A percentile compares a stretch with the other conserved stretches of the same genome.
These are phyloP conservation scores for Drosophila pseudotalamancana DNA, from an alignment of 2,888 invertebrate species.

Conservation along the genomic window DNA sequence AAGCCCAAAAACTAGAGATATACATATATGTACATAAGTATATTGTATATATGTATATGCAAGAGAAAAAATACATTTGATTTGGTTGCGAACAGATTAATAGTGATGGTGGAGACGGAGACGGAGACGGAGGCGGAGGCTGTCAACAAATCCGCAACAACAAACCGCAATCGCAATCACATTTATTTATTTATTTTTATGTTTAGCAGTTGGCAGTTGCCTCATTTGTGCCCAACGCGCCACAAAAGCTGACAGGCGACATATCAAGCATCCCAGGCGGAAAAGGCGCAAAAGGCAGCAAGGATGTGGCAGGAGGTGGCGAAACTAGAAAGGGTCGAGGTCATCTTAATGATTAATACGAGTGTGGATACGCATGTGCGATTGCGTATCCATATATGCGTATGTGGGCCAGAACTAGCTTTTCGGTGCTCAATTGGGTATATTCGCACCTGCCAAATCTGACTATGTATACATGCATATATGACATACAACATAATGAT, in stretches of 20 bases:
- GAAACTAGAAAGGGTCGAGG: conserved; percentile 71
- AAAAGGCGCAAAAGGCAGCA: neutral
- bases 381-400: conserved; percentile 5
- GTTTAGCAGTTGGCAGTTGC: conserved; percentile 71
- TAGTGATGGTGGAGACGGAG: conserved; percentile 25
- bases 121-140: neutral
- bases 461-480: conserved; percentile 1
- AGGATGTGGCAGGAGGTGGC: neutral
- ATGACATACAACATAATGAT: conserved; percentile 50
- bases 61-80: conserved; percentile 37
- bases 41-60: conserved; percentile 10
- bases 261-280: conserved; percentile 37
- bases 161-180: conserved; percentile 72
- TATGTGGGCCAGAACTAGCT: conserved; percentile 20
- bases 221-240: conserved; percentile 66
- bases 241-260: conserved; percentile 65
- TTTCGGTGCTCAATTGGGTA: conserved; percentile 25
- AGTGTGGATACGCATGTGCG: conserved; percentile 42
- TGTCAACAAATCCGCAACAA: conserved; percentile 38
- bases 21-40: conserved; percentile 2
- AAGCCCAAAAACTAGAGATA: conserved; percentile 31
- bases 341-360: conserved; percentile 75
- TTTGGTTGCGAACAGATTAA: conserved; percentile 61
- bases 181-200: conserved; percentile 77
- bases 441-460: conserved; percentile 38